A percentile compares a stretch with the other conserved stretches of the same genome.
These are phyloP conservation scores for Arremon brunneinucha DNA, from an alignment of 2,797 vertebrate species.

Conservation along the genomic window DNA sequence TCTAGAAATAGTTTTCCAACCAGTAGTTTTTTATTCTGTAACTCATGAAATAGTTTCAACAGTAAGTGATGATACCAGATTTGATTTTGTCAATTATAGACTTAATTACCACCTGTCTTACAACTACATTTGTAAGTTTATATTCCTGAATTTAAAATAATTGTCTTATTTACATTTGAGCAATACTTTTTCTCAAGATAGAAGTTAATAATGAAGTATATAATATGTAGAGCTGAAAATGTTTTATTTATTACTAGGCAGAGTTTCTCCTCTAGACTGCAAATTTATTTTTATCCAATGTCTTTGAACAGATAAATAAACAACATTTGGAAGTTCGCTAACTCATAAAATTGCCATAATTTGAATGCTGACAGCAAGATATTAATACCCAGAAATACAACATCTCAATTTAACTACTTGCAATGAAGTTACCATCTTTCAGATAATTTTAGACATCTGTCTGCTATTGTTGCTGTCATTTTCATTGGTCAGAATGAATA, in stretches of 20 bases:
- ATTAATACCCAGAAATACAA: neutral
- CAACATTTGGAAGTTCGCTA: neutral
- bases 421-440: neutral
- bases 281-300: conserved; percentile 1
- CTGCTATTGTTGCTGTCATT: neutral
- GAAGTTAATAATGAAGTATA: conserved; percentile 7
- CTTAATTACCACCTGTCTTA: neutral
- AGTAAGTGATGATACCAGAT: neutral
- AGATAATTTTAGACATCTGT: neutral
- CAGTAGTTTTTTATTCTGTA: neutral
- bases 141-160: neutral
- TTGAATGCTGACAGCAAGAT: neutral
- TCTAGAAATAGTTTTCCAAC: neutral
- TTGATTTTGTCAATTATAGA: neutral
- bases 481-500: neutral
- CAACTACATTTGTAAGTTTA: neutral
- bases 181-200: neutral
- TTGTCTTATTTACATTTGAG: neutral
- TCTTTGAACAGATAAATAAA: neutral
- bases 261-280: neutral
- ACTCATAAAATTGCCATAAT: neutral
- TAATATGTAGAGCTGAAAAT: neutral
- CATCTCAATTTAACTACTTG: neutral
- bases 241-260: neutral
- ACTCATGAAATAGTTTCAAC: neutral